Base-by-base conservation (phyloP, 1,140 invertebrate species). In the Polyergus mexicanus region DNA sequence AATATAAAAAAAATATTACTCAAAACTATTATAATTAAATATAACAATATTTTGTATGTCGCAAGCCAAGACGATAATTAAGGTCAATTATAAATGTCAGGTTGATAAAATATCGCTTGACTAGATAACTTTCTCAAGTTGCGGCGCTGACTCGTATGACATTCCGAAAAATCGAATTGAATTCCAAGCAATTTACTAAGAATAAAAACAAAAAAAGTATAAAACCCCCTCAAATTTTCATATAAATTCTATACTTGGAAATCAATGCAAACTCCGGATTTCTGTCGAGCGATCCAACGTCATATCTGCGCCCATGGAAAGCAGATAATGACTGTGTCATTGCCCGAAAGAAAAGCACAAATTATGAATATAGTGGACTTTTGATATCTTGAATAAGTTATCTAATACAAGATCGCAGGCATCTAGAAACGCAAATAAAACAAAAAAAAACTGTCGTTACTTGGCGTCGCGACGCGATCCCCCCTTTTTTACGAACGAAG, bases 251-350 rank as follows among this genome's bases (percentile, higher is more conserved):
- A 25, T 8, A 13, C 44, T 78, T 80, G 47, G 35, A 77, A 38
- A 41, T 44, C 63, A 65, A 85, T 19, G 19, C 56, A 38, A 80
- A 80, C 22, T 58, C 44, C 54, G 16, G 4, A 28, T 83, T 81
- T 47, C 19, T 35, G 0, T 58, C 58, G 81, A 66, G 47, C 10
- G 6, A 84, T 13, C 6, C 1, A 77, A 51, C 44, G 6, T 65
- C 7, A 10, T 22, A 63, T 54, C 56, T 60, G 60, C 75, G 47
- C n/a, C 62, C 47, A 86, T 81, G 75, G 75, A 86, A 72, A 71
- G 60, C n/a, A 81, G 38, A 63, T 22, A 44, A 38, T 25, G 22
- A 51, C 32, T 51, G 1, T 75, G 2, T 75, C 22, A 84, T 66
- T 68, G 16, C 32, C 41, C 81, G 60, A 66, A 28, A 4, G n/a